Base-by-base conservation (phyloP, 2,888 invertebrate genomes). In the Drosophila fulvimacula region DNA sequence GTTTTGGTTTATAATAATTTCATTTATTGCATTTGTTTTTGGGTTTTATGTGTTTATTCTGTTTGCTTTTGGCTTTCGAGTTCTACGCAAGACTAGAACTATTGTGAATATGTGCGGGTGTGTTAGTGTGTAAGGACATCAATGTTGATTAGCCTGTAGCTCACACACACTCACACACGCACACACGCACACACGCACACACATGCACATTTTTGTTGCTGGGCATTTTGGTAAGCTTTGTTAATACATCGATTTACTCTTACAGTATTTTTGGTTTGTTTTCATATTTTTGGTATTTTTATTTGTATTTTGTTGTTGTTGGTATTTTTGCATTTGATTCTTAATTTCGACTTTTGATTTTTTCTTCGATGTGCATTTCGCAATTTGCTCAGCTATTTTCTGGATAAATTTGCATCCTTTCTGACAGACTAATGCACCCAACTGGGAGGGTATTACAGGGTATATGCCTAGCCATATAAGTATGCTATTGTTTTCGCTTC, bases 321-420 rank as follows among this genome's bases (percentile, higher is more conserved):
- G 49, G 39, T 59, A 21, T 65, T 69, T 34, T 38, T 38, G 34
- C 24, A 36, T 65, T 70, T 53, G 38, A 75, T 72, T 59, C 67
- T 64, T 76, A 69, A 68, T 71, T 80, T 73, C 63, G 73, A 76
- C 63, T 81, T 65, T 75, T 66, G 60, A 58, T 69, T 72, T 70
- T 72, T 32, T 34, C 70, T 79, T n/a, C n/a, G n/a, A n/a, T n/a
- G n/a, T 73, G 62, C 57, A 48, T 72, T 56, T 67, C n/a, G 49
- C 67, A 67, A 57, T 48, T 61, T 62, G 46, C 56, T 53, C 67
- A 60, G 60, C 71, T 73, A 61, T 66, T 38, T 32, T 19, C 6
- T 11, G 32, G 32, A 10, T 19, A 52, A 51, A 41, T 61, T 48
- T 17, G n/a, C 19, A 38, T 38, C 1, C 19, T 24, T 39, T 62